phyloP scores from a whole-genome alignment of 2,888 invertebrate genomes.

The Melipona beecheii region DNA sequence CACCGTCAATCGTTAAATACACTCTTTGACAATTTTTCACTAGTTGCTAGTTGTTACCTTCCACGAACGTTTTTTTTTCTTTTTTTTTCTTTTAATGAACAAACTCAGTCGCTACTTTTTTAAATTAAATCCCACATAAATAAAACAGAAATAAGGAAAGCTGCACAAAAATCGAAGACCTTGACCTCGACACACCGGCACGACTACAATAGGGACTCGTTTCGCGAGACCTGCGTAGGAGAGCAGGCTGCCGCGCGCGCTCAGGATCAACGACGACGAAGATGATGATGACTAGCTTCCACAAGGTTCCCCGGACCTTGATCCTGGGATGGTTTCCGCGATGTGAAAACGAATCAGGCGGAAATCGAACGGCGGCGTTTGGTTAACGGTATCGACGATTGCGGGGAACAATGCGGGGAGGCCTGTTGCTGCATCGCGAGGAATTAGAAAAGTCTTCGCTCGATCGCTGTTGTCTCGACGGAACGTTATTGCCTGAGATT shows the following conservation, averaged over 20 bases:
- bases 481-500: conserved; percentile 18
- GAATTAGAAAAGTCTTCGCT: conserved; percentile 28
- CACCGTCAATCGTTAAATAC: conserved; percentile 42
- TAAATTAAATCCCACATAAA: no score
- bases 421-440: conserved; percentile 2
- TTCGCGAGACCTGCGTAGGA: conserved; percentile 59
- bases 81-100: no score
- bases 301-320: conserved; percentile 27
- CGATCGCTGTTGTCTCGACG: conserved; percentile 8
- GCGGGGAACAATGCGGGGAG: conserved; percentile 46
- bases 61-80: no score
- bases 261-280: conserved; percentile 59
- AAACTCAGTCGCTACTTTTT: no score
- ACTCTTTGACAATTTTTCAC: no score
- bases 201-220: conserved; percentile 53
- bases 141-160: no score
- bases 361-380: conserved; percentile 36
- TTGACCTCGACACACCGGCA: conserved; percentile 31
- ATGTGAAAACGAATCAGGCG: conserved; percentile 54
- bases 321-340: conserved; percentile 58
- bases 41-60: no score
- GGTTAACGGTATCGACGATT: conserved; percentile 63
- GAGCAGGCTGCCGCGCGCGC: conserved; percentile 55
- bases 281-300: conserved; percentile 63
- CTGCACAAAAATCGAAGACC: conserved; percentile 20